Conservation (phyloP, 2,797 vertebrate species). For the Gastrophryne carolinensis region DNA sequence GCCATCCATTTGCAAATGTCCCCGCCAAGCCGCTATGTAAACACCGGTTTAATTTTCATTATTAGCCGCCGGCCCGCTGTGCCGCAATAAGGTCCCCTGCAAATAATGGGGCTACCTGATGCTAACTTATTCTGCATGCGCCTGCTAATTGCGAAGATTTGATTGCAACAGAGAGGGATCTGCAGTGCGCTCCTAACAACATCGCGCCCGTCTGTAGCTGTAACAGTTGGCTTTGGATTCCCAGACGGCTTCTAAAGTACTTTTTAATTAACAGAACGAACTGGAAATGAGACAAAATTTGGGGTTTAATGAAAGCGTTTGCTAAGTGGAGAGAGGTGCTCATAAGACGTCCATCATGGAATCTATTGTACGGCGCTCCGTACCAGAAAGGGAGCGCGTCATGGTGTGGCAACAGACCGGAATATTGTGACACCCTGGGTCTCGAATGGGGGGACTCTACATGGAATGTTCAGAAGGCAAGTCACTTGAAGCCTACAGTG, state of each 20-base stretch:
- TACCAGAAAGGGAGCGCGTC: no score
- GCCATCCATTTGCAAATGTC: conserved; percentile 14
- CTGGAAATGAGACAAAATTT: neutral
- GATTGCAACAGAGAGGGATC: neutral
- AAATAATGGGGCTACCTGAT: conserved; percentile 34
- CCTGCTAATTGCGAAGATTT: conserved; percentile 37
- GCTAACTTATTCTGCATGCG: neutral
- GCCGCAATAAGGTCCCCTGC: conserved; percentile 21
- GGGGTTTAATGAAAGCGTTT: neutral
- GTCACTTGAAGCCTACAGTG: no score
- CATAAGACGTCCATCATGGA: neutral
- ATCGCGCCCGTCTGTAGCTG: neutral
- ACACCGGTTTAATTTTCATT: conserved; percentile 28
- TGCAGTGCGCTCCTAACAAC: neutral
- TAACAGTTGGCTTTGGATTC: neutral
- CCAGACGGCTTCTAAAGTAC: neutral
- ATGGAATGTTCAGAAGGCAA: no score
- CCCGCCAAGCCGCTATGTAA: conserved; percentile 23
- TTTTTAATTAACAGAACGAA: neutral
- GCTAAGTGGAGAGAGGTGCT: neutral
- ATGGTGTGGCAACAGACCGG: no score
- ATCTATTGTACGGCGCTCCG: no score
- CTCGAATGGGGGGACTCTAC: no score
- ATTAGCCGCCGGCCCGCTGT: conserved; percentile 22
- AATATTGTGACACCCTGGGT: no score